Base-by-base conservation (phyloP, 2,888 invertebrate species). In the Altica lythri region DNA sequence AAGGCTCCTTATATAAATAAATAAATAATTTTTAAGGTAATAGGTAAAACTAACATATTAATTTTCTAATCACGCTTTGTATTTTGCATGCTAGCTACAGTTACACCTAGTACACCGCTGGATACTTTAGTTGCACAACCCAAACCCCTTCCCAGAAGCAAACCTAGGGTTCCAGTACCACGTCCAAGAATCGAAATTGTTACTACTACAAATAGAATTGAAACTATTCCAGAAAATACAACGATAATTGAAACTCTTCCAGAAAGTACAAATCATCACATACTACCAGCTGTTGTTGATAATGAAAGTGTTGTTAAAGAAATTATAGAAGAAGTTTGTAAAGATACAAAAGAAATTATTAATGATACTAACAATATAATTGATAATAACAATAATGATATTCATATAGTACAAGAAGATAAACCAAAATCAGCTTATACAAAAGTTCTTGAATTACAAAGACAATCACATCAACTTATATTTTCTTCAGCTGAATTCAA, bases 11-110 rank as follows among this genome's bases (percentile, higher is more conserved):
- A 2, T 34, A 16, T 34, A 34, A 4, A 34, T 14, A 27, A 27
- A 10, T 4, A 27, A 27, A 27, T 8, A 27, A 27, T 16, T 34
- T 34, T 34, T 2, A 9, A 57, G 40, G 40, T 10, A 25, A 49
- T 47, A 57, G 58, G 60, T 59, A 43, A n/a, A 53, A 46, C 61
- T 56, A 57, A 60, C 60, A 43, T 40, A n/a, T 38, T 45, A 53
- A 50, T 44, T n/a, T 22, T 53, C 53, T 60, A 60, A 60, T 58
- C 27, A 30, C 35, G 57, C 62, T 63, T 64, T 65, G 53, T 65
- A 59, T 67, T 69, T 71, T 72, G 71, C 72, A 73, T 72, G 72
- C 63, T 40, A 72, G 71, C 67, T 62, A 57, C 22, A 72, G 71
- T 66, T 62, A 57, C 66, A 58, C 58, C 63, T 47, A 54, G 60